These are phyloP conservation scores for Crenichthys baileyi DNA, from an alignment of 2,797 vertebrate species.

Conservation along the genomic window DNA sequence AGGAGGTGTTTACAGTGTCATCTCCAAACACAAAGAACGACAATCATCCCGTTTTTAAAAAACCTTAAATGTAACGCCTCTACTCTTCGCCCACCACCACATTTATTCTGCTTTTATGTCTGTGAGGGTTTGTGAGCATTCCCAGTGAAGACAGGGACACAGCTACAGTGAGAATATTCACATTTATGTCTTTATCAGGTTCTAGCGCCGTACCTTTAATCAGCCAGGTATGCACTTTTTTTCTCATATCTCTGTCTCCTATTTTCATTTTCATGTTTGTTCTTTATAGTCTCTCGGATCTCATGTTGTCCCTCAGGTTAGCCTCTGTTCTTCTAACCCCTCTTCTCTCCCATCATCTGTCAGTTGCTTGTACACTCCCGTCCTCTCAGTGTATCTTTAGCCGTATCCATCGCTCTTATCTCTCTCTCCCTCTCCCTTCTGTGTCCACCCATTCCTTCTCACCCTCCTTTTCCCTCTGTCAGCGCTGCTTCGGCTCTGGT, in stretches of 20 bases:
- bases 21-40: conserved; percentile 38
- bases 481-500: conserved; percentile 59
- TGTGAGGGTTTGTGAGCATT: conserved; percentile 46
- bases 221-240: conserved; percentile 82
- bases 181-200: conserved; percentile 86
- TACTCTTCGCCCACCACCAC: conserved; percentile 54
- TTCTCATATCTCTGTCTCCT: conserved; percentile 42
- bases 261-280: conserved; percentile 32
- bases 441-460: conserved; percentile 35
- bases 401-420: conserved; percentile 18
- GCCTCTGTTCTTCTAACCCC: conserved; percentile 49
- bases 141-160: conserved; percentile 50
- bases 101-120: conserved; percentile 54
- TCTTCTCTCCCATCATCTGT: conserved; percentile 24
- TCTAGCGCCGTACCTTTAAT: conserved; percentile 86
- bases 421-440: conserved; percentile 2
- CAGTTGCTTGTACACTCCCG: conserved; percentile 53
- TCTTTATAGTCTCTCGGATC: conserved; percentile 50
- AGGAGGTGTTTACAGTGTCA: conserved; percentile 23
- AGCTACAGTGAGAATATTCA: conserved; percentile 43
- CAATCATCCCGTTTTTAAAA: conserved; percentile 37
- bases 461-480: conserved; percentile 48
- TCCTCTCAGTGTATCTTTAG: conserved; percentile 52
- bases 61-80: conserved; percentile 49
- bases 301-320: conserved; percentile 58